Evolutionary conservation across 2,797 vertebrate species (phyloP).

Genomic region (Varecia variegata): DNA sequence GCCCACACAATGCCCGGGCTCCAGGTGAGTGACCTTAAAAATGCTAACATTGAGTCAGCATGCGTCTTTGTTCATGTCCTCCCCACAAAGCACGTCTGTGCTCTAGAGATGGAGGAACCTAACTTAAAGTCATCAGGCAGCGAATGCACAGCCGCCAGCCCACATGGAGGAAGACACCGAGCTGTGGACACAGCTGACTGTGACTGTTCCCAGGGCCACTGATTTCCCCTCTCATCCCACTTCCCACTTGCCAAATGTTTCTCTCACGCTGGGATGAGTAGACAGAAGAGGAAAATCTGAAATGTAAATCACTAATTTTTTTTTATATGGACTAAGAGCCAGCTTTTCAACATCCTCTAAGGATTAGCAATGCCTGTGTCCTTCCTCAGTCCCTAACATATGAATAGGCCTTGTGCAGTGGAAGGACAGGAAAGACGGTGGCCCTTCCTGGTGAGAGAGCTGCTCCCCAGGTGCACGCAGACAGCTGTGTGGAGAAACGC

Average conservation of each 20-base stretch:
- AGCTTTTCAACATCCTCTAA: not conserved
- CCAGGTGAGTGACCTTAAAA: not conserved
- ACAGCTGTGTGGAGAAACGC: accelerated
- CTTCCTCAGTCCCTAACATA: not conserved
- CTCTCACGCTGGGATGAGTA: not conserved
- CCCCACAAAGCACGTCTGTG: not conserved
- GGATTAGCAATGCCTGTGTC: too few species aligned
- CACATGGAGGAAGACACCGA: accelerated
- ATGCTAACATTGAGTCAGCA: not conserved
- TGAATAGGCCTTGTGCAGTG: not conserved
- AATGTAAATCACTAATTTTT: not conserved
- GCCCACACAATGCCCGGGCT: accelerated
- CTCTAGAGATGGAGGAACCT: not conserved
- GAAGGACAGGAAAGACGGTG: accelerated
- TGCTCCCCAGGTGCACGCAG: accelerated
- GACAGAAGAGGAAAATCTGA: not conserved
- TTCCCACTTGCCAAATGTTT: not conserved
- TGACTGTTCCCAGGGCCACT: too few species aligned
- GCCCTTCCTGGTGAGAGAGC: not conserved
- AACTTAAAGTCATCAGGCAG: not conserved
- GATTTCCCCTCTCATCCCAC: accelerated
- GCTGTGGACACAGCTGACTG: not conserved
- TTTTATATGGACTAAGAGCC: not conserved
- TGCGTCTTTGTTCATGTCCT: accelerated
- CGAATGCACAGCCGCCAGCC: not conserved